Conservation (phyloP, 2,888 invertebrate genomes). For the Drosophila neonasuta region DNA sequence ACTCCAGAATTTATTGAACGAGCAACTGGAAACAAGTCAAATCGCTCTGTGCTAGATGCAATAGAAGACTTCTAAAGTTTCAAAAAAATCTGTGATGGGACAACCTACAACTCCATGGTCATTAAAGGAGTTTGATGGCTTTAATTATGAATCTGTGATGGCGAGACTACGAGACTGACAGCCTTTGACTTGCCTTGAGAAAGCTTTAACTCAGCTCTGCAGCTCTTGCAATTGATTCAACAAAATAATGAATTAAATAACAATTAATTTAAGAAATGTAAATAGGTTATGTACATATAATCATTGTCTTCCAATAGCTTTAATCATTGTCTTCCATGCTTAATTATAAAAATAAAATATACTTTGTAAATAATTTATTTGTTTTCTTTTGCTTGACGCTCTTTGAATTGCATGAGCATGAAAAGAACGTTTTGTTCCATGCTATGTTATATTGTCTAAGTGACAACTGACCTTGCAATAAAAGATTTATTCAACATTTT, state of each 20-base stretch:
- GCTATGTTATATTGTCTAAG: too few species aligned
- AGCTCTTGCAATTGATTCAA: constrained; percentile 40
- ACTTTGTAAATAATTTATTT: background rate
- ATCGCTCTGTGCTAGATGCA: background rate
- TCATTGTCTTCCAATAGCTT: constrained; percentile 60
- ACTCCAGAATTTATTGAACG: constrained; percentile 69
- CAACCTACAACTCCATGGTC: constrained; percentile 24
- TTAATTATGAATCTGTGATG: constrained; percentile 65
- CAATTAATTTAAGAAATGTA: background rate
- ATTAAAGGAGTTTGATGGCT: constrained; percentile 49
- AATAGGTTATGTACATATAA: constrained; percentile 36
- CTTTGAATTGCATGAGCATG: background rate
- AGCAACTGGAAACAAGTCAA: constrained; percentile 44
- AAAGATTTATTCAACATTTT: too few species aligned
- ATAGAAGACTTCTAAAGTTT: constrained; percentile 11
- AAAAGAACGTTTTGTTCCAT: too few species aligned
- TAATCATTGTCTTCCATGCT: constrained; percentile 62
- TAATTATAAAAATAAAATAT: constrained; percentile 57
- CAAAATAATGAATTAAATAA: background rate
- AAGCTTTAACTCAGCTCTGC: constrained; percentile 5
- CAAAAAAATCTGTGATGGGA: constrained; percentile 58
- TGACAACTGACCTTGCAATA: too few species aligned
- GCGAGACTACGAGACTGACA: constrained; percentile 57
- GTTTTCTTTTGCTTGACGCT: background rate
- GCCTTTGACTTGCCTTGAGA: constrained; percentile 19